Conservation (phyloP, 2,797 vertebrate species). For the Geotrypetes seraphini region DNA sequence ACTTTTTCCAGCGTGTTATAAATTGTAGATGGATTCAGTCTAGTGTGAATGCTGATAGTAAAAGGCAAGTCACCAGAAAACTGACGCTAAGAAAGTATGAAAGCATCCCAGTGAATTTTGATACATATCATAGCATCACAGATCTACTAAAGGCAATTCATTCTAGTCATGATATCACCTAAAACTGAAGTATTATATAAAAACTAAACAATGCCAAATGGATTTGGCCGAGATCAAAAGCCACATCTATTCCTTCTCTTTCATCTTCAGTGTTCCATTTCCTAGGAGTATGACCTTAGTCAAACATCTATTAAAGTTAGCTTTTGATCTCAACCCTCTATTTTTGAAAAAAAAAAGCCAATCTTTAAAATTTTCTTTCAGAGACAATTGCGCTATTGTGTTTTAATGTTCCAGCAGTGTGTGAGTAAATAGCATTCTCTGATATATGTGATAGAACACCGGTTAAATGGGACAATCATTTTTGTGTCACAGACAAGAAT, state of each 20-base stretch:
- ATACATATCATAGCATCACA: conserved; percentile 29
- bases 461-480: conserved; percentile 52
- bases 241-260: conserved; percentile 56
- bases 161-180: conserved; percentile 34
- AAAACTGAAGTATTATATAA: conserved; percentile 57
- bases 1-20: too few relatives aligned
- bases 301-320: conserved; percentile 70
- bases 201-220: conserved; percentile 70
- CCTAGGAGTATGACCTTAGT: conserved; percentile 65
- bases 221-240: conserved; percentile 61
- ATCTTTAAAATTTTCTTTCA: conserved; percentile 46
- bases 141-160: conserved; percentile 34
- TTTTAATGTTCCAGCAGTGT: conserved; percentile 42
- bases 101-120: conserved; percentile 14
- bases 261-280: conserved; percentile 69
- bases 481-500: conserved; percentile 52
- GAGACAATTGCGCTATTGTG: conserved; percentile 62
- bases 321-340: conserved; percentile 62
- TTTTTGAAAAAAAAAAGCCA: conserved; percentile 23
- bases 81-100: too few relatives aligned
- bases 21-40: too few relatives aligned
- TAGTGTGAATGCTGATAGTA: too few relatives aligned
- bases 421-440: conserved; percentile 62
- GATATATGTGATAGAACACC: conserved; percentile 45
- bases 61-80: too few relatives aligned